Percentiles rank a stretch among this genome's conserved stretches.
These are phyloP conservation scores for Scomber colias DNA, from an alignment of 2,113 vertebrate species.

Conservation along the genomic window DNA sequence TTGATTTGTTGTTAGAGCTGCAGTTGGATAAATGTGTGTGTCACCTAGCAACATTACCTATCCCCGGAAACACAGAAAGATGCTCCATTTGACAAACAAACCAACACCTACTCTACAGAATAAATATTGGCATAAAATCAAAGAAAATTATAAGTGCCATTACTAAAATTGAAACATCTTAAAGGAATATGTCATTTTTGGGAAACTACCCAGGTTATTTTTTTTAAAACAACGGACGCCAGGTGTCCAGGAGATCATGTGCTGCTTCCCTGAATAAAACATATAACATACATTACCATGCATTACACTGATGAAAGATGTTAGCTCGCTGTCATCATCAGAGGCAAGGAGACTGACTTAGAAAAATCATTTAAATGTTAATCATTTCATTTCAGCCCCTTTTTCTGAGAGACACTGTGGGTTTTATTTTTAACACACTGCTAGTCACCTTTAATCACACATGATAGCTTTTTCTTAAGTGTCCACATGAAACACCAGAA, in stretches of 20 bases:
- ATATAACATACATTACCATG: not conserved
- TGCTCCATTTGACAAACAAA: slow-evolving; percentile 15
- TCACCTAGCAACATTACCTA: slow-evolving; percentile 61
- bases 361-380: not conserved
- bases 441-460: not conserved
- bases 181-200: not conserved
- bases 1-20: slow-evolving; percentile 21
- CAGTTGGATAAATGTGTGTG: slow-evolving; percentile 24
- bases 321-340: not conserved
- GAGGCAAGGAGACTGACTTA: not conserved
- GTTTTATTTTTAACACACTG: not conserved
- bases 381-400: not conserved
- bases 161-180: not conserved
- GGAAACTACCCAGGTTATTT: not conserved
- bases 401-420: not conserved
- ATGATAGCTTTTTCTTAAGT: not conserved
- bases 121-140: slow-evolving; percentile 7
- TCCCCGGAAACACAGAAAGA: slow-evolving; percentile 11
- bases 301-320: not conserved
- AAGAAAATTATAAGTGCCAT: not conserved
- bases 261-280: not conserved
- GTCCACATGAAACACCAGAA: not conserved
- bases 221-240: not conserved
- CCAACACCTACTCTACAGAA: not conserved
- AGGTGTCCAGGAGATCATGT: not conserved